A percentile compares a stretch with the other conserved stretches of the same genome.
Conservation (phyloP, 2,888 invertebrate genomes). For the Formica aserva region DNA sequence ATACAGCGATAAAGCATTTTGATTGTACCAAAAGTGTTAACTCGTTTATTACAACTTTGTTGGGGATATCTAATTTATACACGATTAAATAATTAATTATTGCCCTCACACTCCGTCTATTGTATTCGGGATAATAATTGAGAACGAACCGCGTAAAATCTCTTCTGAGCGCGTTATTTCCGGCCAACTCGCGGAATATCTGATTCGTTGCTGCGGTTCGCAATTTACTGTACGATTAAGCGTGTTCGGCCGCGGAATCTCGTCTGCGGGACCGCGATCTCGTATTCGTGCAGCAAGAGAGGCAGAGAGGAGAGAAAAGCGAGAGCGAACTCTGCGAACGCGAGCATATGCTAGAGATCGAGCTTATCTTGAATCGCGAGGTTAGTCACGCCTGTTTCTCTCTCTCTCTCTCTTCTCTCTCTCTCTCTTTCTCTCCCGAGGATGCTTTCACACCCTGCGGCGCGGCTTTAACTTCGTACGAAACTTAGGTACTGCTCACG, state of each 20-base stretch:
- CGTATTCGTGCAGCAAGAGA: slow-evolving; percentile 6
- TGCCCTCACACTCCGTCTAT: neutral
- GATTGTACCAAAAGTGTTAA: neutral
- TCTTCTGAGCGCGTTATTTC: neutral
- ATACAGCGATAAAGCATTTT: neutral
- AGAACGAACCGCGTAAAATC: neutral
- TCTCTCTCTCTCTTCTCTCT: slow-evolving; percentile 27
- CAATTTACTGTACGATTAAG: slow-evolving; percentile 60
- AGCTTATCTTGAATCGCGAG: slow-evolving; percentile 64
- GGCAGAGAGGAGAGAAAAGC: slow-evolving; percentile 18
- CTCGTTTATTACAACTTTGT: neutral
- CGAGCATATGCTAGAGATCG: slow-evolving; percentile 57
- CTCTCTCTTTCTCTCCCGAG: slow-evolving; percentile 60
- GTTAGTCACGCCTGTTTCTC: slow-evolving; percentile 63
- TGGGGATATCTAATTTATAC: neutral
- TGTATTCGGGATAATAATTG: slow-evolving; percentile 1
- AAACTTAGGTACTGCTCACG: slow-evolving; percentile 66
- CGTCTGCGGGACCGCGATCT: slow-evolving; percentile 34
- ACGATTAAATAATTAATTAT: slow-evolving; percentile 11
- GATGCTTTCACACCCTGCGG: slow-evolving; percentile 70
- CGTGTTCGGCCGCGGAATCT: slow-evolving; percentile 55
- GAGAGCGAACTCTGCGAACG: slow-evolving; percentile 41
- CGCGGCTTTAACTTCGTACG: slow-evolving; percentile 68
- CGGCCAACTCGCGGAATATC: slow-evolving; percentile 41
- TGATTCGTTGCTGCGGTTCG: slow-evolving; percentile 50